Evolutionary conservation across 1,140 invertebrate genomes (phyloP).

Genomic region (Geopemphigus sp.): DNA sequence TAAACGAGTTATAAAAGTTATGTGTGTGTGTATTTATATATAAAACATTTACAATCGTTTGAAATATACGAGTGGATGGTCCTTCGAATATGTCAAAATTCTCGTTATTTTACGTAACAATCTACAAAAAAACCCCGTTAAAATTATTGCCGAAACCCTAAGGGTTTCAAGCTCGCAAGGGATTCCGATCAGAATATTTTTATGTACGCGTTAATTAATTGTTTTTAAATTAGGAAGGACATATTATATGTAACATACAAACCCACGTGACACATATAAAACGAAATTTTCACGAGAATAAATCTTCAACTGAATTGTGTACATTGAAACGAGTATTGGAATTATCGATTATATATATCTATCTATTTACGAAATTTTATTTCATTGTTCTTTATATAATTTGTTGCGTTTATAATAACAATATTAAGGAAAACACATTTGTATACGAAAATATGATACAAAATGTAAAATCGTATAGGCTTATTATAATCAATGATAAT

Average conservation of each 20-base stretch:
- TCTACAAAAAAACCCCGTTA: not conserved
- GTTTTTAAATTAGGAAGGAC: not conserved
- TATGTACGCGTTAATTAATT: not conserved
- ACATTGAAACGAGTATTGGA: not conserved
- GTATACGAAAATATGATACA: no score
- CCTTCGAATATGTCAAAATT: not conserved
- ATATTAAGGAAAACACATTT: no score
- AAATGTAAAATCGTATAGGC: no score
- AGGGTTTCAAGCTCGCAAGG: no score
- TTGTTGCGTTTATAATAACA: no score
- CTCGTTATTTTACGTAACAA: slow-evolving; percentile 16
- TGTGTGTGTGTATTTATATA: no score
- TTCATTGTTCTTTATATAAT: no score
- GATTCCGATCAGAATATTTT: not conserved
- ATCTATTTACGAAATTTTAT: no score
- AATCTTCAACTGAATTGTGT: not conserved
- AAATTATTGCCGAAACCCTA: not conserved
- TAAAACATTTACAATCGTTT: not conserved
- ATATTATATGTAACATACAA: not conserved
- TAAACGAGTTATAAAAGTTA: no score
- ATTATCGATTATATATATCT: no score
- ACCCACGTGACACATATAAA: not conserved
- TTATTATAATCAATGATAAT: no score
- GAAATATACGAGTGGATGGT: not conserved
- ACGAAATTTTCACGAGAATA: not conserved